A percentile compares a stretch with the other conserved stretches of the same genome.
Evolutionary conservation across 2,797 vertebrate genomes (phyloP).

Genomic region (Pangasius krempfi): DNA sequence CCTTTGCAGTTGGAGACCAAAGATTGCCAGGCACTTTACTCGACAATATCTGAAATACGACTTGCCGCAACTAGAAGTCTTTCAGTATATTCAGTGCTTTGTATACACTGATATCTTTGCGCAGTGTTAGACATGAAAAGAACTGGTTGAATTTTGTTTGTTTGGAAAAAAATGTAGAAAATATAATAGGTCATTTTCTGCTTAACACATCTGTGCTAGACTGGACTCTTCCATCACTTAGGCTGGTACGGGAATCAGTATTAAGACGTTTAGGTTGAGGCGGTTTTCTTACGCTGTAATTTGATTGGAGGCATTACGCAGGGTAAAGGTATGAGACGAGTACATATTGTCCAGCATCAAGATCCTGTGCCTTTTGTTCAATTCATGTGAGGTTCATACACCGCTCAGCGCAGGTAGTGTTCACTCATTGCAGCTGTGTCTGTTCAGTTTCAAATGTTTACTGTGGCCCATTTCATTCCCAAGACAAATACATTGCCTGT

Average conservation of each 20-base stretch:
- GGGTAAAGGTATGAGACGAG: neutral
- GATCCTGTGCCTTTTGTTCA: slow-evolving; percentile 75
- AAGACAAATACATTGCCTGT: neutral
- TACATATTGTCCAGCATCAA: slow-evolving; percentile 58
- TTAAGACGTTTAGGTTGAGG: neutral
- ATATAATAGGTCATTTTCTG: neutral
- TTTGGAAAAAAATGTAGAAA: neutral
- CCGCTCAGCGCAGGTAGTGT: slow-evolving; percentile 57
- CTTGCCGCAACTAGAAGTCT: neutral
- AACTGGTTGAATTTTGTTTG: neutral
- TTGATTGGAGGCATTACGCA: neutral
- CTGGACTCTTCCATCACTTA: neutral
- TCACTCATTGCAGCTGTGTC: slow-evolving; percentile 68
- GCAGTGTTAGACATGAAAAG: neutral
- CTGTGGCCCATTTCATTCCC: neutral
- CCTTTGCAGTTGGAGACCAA: slow-evolving; percentile 69
- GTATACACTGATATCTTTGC: neutral
- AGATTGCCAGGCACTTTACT: slow-evolving; percentile 69
- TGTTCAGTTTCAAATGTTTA: neutral
- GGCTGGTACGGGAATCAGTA: neutral
- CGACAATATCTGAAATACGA: neutral
- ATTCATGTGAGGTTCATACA: slow-evolving; percentile 61
- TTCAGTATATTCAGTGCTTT: neutral
- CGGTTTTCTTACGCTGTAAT: neutral
- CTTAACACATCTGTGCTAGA: neutral